Conservation (phyloP, 2,888 invertebrate genomes). For the Calameuta filiformis region DNA sequence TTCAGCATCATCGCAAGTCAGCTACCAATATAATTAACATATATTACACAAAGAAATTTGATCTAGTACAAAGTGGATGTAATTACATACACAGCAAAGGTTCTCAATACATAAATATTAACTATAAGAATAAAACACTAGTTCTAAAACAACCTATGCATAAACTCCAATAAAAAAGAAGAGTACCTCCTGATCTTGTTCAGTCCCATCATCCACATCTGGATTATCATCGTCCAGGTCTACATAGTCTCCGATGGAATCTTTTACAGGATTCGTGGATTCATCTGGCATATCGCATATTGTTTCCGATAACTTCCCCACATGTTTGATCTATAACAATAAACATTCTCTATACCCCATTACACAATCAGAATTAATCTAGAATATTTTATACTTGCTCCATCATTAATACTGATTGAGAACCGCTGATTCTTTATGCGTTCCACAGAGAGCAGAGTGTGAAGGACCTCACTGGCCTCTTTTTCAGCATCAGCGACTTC, state of each 20-base stretch:
- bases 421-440: slow-evolving; percentile 69
- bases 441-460: slow-evolving; percentile 75
- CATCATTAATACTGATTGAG: background rate
- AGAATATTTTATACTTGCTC: background rate
- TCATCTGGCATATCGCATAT: background rate
- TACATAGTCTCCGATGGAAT: background rate
- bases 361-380: background rate
- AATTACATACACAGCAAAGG: background rate
- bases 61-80: background rate
- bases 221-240: background rate
- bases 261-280: background rate
- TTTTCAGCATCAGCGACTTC: slow-evolving; percentile 76
- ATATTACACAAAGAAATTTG: background rate
- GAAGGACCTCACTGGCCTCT: slow-evolving; percentile 78
- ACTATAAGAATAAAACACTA: background rate
- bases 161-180: background rate
- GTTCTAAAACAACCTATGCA: background rate
- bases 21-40: background rate
- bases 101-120: background rate
- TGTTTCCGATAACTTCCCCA: background rate
- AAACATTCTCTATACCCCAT: background rate
- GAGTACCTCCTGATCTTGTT: slow-evolving; percentile 27
- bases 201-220: slow-evolving; percentile 9
- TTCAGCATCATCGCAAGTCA: slow-evolving; percentile 13
- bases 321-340: background rate